Percentiles rank a stretch among this genome's conserved stretches.
These are phyloP conservation scores for Ciconia boyciana DNA, from an alignment of 2,113 vertebrate species.

Conservation along the genomic window DNA sequence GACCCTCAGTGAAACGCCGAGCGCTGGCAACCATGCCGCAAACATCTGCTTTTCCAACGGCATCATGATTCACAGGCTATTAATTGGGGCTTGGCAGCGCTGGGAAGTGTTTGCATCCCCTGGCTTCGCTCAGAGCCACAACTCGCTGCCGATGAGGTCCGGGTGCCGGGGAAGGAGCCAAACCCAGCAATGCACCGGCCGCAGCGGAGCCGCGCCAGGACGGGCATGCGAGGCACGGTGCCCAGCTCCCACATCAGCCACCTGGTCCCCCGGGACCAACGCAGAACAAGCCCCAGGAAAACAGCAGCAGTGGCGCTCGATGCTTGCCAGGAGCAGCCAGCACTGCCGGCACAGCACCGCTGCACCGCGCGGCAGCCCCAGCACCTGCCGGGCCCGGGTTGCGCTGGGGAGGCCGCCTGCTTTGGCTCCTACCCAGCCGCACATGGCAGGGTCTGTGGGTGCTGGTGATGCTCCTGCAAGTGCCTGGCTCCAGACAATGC, in stretches of 20 bases:
- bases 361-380: not conserved
- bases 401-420: rapidly evolving
- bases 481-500: rapidly evolving
- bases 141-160: not conserved
- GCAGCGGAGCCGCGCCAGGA: not conserved
- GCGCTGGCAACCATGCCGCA: not conserved
- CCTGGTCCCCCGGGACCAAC: rapidly evolving
- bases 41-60: slow-evolving; percentile 56
- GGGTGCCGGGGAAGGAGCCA: not conserved
- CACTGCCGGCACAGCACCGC: not conserved
- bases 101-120: slow-evolving; percentile 36
- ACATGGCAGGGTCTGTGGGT: not conserved
- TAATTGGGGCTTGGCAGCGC: slow-evolving; percentile 41
- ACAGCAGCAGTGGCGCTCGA: not conserved
- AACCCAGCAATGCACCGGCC: not conserved
- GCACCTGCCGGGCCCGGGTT: rapidly evolving
- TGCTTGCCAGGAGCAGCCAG: not conserved
- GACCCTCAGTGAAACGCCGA: not conserved
- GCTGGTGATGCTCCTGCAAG: not conserved
- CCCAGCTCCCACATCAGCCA: not conserved
- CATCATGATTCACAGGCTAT: slow-evolving; percentile 48
- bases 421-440: not conserved
- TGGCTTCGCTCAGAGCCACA: slow-evolving; percentile 51
- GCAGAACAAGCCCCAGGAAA: not conserved
- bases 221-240: rapidly evolving